Conservation (phyloP, 1,140 invertebrate genomes). For the Triops cancriformis region DNA sequence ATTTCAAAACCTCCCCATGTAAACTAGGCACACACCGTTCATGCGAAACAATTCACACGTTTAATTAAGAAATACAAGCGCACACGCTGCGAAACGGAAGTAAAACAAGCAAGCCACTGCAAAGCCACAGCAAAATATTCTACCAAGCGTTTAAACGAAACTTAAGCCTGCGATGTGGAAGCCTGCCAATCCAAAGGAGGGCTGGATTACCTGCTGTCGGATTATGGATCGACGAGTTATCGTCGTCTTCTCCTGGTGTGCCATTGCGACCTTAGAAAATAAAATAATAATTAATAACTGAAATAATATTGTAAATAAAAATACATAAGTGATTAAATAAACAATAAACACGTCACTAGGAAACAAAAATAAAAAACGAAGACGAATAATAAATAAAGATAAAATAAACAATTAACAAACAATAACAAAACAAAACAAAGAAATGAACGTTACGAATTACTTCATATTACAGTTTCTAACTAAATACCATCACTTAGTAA, state of each 20-base stretch:
- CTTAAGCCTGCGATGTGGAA: background rate
- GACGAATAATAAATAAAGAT: no score
- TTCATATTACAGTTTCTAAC: no score
- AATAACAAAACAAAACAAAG: no score
- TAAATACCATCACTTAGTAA: no score
- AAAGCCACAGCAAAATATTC: background rate
- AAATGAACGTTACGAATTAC: no score
- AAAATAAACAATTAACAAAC: no score
- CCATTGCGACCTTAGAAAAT: background rate
- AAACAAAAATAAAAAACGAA: no score
- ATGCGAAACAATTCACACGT: background rate
- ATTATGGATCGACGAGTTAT: background rate
- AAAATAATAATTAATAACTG: background rate
- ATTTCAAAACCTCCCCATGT: background rate
- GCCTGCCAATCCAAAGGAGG: background rate
- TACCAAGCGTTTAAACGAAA: background rate
- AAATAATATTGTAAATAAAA: background rate
- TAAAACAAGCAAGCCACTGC: background rate
- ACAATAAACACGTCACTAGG: no score
- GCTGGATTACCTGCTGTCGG: background rate
- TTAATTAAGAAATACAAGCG: background rate
- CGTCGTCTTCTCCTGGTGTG: background rate
- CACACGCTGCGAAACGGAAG: background rate
- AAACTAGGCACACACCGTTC: background rate
- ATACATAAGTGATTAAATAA: no score